These are phyloP conservation scores for Danaus chrysippus DNA, from an alignment of 2,888 invertebrate species.

Conservation along the genomic window DNA sequence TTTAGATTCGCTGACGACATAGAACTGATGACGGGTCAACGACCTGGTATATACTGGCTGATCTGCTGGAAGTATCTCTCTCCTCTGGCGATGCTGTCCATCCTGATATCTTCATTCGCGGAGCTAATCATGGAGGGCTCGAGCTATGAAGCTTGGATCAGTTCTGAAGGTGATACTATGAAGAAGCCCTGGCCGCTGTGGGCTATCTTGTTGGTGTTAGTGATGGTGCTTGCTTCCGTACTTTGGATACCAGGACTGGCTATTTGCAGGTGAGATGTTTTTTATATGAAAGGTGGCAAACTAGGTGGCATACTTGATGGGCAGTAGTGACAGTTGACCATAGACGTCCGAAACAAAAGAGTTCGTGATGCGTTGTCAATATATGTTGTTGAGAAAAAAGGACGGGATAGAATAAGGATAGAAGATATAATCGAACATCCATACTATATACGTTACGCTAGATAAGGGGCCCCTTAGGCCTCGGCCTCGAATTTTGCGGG, in stretches of 20 bases:
- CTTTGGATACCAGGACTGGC: conserved; percentile 93
- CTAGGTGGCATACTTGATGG: too few species aligned
- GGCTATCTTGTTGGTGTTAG: conserved; percentile 86
- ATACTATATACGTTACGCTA: too few species aligned
- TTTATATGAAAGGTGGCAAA: neutral
- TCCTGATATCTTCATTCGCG: conserved; percentile 89
- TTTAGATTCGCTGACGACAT: conserved; percentile 94
- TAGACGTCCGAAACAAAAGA: too few species aligned
- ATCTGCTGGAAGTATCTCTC: conserved; percentile 97
- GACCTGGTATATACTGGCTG: conserved; percentile 94
- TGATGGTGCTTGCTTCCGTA: conserved; percentile 88
- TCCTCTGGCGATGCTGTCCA: conserved; percentile 92
- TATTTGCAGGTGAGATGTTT: conserved; percentile 82
- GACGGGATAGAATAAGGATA: too few species aligned
- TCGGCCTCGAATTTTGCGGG: too few species aligned
- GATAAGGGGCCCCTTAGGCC: too few species aligned
- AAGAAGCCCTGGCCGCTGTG: conserved; percentile 92
- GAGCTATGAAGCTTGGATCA: conserved; percentile 91
- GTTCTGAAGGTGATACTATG: conserved; percentile 84
- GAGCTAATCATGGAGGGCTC: conserved; percentile 89
- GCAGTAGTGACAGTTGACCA: too few species aligned
- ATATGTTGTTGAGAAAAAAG: too few species aligned
- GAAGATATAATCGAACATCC: too few species aligned
- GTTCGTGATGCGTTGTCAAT: too few species aligned
- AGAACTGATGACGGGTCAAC: conserved; percentile 94